Conservation (phyloP, 1,140 invertebrate species). For the honey bee (Apis mellifera) region Amel_HAv3.1 CM009935.2:1822501-1823000, state of each 20-base stretch:
- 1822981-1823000: constrained; percentile 65
- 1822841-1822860: constrained; percentile 70
- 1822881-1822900: constrained; percentile 70
- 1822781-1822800: no score
- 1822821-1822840: constrained; percentile 45
- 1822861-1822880: constrained; percentile 74
- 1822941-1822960: constrained; percentile 75
- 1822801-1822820: constrained; percentile 37
- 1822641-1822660: no score
- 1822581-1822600: no score
- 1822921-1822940: constrained; percentile 74
- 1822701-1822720: constrained; percentile 6
- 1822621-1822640: no score
- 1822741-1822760: not conserved
- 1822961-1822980: constrained; percentile 74
- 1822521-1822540: no score
- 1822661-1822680: not conserved
- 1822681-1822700: not conserved
- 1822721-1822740: constrained; percentile 46
- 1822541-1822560: no score
- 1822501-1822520: no score
- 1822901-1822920: constrained; percentile 72
- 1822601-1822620: no score
- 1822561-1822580: no score
- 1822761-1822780: no score